Evolutionary conservation across 2,113 vertebrate species (phyloP).

Genomic region (Gallinago paraguaiae): DNA sequence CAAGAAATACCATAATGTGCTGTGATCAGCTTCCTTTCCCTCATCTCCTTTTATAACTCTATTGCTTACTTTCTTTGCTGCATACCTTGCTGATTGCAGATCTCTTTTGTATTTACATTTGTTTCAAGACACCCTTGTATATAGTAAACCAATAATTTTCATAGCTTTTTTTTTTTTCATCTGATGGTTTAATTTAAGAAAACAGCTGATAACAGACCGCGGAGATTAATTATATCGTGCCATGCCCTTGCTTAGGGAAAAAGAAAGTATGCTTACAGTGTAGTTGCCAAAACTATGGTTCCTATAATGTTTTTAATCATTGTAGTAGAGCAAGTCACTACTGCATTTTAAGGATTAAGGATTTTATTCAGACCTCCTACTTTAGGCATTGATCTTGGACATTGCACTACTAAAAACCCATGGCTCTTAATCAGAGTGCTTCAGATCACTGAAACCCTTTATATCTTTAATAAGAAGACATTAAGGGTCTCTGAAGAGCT

Average conservation of each 20-base stretch:
- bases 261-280: neutral
- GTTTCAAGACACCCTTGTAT: neutral
- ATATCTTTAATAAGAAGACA: neutral
- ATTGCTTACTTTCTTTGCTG: neutral
- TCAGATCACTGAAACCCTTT: neutral
- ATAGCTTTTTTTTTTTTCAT: neutral
- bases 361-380: neutral
- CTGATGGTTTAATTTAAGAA: neutral
- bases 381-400: neutral
- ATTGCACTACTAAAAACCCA: neutral
- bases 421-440: neutral
- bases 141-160: neutral
- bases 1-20: neutral
- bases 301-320: neutral
- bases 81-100: neutral
- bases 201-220: neutral
- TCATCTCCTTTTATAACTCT: neutral
- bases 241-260: neutral
- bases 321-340: neutral
- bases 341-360: neutral
- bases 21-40: neutral
- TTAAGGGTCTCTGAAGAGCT: neutral
- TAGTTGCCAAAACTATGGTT: neutral
- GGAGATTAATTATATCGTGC: neutral
- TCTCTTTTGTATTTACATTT: neutral